Percentiles rank a stretch among this genome's conserved stretches.
Evolutionary conservation across 2,113 vertebrate genomes (phyloP).

Genomic region (Ochotona princeps): DNA sequence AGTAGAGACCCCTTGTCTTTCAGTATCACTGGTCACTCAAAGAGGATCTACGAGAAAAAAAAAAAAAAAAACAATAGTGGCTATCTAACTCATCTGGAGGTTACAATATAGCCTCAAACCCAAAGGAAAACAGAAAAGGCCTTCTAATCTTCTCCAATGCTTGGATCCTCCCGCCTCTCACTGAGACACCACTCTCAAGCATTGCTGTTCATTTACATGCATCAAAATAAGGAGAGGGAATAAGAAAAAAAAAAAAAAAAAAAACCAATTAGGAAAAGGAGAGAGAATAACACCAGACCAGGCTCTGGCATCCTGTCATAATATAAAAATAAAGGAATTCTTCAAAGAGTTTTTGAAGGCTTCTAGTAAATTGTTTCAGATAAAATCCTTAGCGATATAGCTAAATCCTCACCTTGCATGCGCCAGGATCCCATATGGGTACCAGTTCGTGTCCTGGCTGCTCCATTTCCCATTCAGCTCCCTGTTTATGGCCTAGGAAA

Average conservation of each 20-base stretch:
- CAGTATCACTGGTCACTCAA: neutral
- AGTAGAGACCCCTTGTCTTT: slow-evolving; percentile 34
- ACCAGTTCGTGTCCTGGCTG: no score
- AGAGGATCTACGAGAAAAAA: slow-evolving; percentile 42
- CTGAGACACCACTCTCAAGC: slow-evolving; percentile 34
- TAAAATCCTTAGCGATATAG: neutral
- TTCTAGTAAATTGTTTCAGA: slow-evolving; percentile 42
- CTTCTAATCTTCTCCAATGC: neutral
- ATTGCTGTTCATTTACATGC: slow-evolving; percentile 29
- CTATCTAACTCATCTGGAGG: slow-evolving; percentile 14
- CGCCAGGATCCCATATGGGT: no score
- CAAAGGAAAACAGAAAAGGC: slow-evolving; percentile 43
- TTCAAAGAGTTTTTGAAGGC: neutral
- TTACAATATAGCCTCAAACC: slow-evolving; percentile 41
- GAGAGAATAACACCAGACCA: slow-evolving; percentile 16
- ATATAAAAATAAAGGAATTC: slow-evolving; percentile 27
- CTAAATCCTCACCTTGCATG: no score
- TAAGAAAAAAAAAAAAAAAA: neutral
- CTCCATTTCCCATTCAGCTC: no score
- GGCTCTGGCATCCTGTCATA: slow-evolving; percentile 1
- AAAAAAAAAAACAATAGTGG: slow-evolving; percentile 5
- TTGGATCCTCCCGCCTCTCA: neutral
- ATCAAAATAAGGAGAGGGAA: slow-evolving; percentile 13
- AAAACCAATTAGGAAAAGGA: neutral
- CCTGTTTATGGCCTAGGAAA: no score